These are phyloP conservation scores for Mesoclemmys tuberculata DNA, from an alignment of 2,113 vertebrate species.

Conservation along the genomic window DNA sequence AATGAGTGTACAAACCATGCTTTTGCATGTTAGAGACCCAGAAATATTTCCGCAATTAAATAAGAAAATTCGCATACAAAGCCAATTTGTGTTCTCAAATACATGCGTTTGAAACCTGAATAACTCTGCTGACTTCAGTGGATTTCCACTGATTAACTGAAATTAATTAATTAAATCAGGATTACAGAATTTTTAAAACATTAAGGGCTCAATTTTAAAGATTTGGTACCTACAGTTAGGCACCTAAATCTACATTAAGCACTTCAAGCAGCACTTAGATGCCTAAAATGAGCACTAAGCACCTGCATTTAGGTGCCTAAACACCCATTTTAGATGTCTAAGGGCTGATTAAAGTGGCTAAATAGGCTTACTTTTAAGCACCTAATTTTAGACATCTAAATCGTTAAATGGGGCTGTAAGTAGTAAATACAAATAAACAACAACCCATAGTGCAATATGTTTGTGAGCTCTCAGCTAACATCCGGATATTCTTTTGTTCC, in stretches of 20 bases:
- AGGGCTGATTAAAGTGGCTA: neutral
- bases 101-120: neutral
- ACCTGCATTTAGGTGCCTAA: neutral
- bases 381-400: neutral
- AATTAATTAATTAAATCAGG: too few relatives aligned
- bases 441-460: neutral
- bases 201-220: neutral
- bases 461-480: neutral
- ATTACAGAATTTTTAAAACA: neutral
- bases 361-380: neutral
- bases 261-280: accelerated
- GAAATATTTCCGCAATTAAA: neutral
- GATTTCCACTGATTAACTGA: neutral
- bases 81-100: too few relatives aligned
- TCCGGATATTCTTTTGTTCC: neutral
- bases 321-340: neutral
- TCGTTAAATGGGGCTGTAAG: neutral
- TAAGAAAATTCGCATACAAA: neutral
- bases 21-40: neutral
- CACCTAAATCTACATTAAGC: neutral
- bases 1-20: neutral
- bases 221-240: neutral
- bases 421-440: neutral
- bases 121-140: neutral
- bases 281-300: neutral